Conservation (phyloP, 2,113 vertebrate genomes). For the Rhinolophus ferrumequinum region DNA sequence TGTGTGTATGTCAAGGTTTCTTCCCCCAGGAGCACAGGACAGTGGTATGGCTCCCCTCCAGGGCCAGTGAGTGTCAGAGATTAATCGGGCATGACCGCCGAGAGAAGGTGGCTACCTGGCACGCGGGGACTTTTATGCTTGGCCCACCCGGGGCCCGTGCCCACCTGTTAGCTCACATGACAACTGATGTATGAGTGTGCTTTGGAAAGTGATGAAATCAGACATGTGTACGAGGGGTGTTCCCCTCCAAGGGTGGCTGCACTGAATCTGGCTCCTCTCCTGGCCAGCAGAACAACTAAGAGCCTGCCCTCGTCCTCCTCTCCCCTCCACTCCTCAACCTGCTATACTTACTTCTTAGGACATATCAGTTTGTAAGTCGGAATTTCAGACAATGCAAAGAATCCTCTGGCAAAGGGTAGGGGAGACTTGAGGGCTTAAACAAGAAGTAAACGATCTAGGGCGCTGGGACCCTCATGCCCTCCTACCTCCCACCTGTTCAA, state of each 20-base stretch:
- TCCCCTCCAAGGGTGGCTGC: not conserved
- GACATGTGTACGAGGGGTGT: rapidly evolving
- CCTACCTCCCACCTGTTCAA: not conserved
- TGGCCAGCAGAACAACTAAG: not conserved
- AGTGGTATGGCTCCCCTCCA: not conserved
- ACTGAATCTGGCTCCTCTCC: not conserved
- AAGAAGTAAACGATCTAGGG: not conserved
- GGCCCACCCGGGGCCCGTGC: not conserved
- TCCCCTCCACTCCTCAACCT: not conserved
- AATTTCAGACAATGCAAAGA: not conserved
- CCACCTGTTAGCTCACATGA: not conserved
- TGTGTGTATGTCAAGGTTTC: not conserved
- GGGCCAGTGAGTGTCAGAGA: rapidly evolving
- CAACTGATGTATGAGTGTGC: rapidly evolving
- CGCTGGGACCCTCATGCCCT: too few relatives aligned
- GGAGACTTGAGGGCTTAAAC: not conserved
- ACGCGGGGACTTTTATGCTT: not conserved
- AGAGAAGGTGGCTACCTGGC: not conserved
- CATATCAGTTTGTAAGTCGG: not conserved
- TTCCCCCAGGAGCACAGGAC: not conserved
- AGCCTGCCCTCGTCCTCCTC: not conserved
- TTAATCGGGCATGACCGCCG: rapidly evolving
- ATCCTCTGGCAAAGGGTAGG: not conserved
- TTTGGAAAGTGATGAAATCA: not conserved
- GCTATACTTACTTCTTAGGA: not conserved